Evolutionary conservation across 1,140 invertebrate genomes (phyloP), one percentile per base, ranked within the genome.

Genomic region (Anadara kagoshimensis): DNA sequence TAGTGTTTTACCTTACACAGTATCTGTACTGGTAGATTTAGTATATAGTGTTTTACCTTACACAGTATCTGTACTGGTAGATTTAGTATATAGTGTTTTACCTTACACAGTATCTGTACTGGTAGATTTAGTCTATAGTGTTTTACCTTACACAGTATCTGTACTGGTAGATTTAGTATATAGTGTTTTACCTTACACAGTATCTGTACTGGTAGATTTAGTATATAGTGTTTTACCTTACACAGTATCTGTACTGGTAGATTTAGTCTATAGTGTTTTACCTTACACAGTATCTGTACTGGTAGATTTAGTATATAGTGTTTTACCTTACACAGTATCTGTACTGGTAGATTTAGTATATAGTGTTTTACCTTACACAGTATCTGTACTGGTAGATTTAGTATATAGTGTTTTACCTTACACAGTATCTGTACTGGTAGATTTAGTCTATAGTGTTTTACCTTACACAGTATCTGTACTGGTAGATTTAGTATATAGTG

Each of bases 51-150:
- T 56, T 64, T 69, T 77, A 89, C 88, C 82, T 87, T 86, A 56
- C 86, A 81, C 36, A 90, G 75, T 67, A 89, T 84, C 59, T 89
- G 86, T 64, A 90, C 89, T 57, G 83, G 83, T 20, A 89, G 61
- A 90, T 89, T 67, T 86, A 51, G 14, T 47, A 5, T 45, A 66
- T n/a, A 43, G 22, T 72, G 29, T 56, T 64, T 69, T 77, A 89
- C 88, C 82, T 87, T 86, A 56, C 86, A 81, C 36, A 90, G 75
- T 67, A 89, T 84, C 59, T 89, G 86, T 64, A 90, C 89, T 57
- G 83, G 83, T 20, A 89, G 61, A 90, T 89, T 67, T 86, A 51
- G 14, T 47, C 0, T 45, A 66, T n/a, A 43, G 22, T 72, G 29
- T 56, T 64, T 69, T 77, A 89, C 88, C 82, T 87, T 86, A 56